Evolutionary conservation across 2,888 invertebrate species (phyloP), one percentile per base, ranked within the genome.

Genomic region (Amblyteles armatorius): DNA sequence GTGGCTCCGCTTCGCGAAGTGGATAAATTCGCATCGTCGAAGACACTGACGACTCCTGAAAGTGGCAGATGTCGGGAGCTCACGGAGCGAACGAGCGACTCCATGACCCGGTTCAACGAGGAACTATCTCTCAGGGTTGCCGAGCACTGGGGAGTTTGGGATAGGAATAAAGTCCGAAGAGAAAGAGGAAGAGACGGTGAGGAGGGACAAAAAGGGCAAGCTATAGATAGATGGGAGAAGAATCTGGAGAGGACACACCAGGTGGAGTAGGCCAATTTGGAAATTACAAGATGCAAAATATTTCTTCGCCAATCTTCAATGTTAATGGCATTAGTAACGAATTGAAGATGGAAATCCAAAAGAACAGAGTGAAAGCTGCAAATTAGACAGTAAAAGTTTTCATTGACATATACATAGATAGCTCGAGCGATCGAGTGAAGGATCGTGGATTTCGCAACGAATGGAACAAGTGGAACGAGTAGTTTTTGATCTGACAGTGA

Each of bases 11-110:
- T 83, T 83, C 77, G 69, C 80, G 83, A 85, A 85, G 79, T 82
- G 85, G 83, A 85, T 85, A 85, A 85, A 85, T 85, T 85, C 85
- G 83, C 85, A 83, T 85, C 85, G 85, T 63, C 80, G 85, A 85
- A 85, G 80, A 85, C 85, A 85, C 85, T 85, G 85, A 85, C 85
- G 85, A 85, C 82, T 85, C 73, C 83, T 85, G 83, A 83, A 83
- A 83, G 85, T 83, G 85, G 80, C 85, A 85, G 85, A 85, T 85
- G 85, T 85, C 85, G 85, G 77, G 79, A 80, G 76, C 79, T 83
- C 77, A 22, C 80, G 67, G 57, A 83, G 73, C 80, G 85, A 85
- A 78, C 80, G 80, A 83, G 77, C 79, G 80, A 80, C 52, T 85
- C 83, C 80, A 73, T 83, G 85, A 85, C 85, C 85, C 80, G 79